Evolutionary conservation across 2,888 invertebrate genomes (phyloP).

Genomic region (Loripinus fragilis): DNA sequence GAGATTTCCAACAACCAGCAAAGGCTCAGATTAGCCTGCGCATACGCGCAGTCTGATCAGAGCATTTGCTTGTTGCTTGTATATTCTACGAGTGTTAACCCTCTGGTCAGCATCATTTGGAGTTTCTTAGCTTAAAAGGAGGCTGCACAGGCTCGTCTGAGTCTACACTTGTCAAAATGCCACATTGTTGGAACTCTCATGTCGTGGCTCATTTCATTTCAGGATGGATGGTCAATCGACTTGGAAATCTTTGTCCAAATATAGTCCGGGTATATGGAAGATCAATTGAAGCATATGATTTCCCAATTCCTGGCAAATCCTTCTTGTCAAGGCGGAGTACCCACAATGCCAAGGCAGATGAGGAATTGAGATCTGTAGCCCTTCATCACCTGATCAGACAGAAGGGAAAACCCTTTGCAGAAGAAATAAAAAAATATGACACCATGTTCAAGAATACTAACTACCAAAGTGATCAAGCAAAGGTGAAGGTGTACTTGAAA

Average conservation of each 20-base stretch:
- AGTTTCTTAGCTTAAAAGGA: too few species aligned
- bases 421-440: constrained; percentile 46
- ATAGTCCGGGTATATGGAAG: constrained; percentile 76
- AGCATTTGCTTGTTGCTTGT: too few species aligned
- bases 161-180: too few species aligned
- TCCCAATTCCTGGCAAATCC: constrained; percentile 72
- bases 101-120: too few species aligned
- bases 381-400: constrained; percentile 67
- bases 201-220: too few species aligned
- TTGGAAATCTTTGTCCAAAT: constrained; percentile 61
- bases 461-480: constrained; percentile 27
- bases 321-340: constrained; percentile 51
- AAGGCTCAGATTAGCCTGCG: too few species aligned
- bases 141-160: too few species aligned
- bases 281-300: constrained; percentile 69
- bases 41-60: too few species aligned
- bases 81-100: too few species aligned
- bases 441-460: constrained; percentile 34
- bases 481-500: constrained; percentile 49
- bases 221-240: constrained; percentile 55
- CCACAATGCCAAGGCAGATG: constrained; percentile 42
- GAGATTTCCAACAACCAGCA: too few species aligned
- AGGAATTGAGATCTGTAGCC: constrained; percentile 43
- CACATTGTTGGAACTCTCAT: too few species aligned
- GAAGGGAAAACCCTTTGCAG: constrained; percentile 36